These are phyloP conservation scores for Phymorhynchus buccinoides DNA, from an alignment of 1,140 invertebrate genomes.

Conservation along the genomic window DNA sequence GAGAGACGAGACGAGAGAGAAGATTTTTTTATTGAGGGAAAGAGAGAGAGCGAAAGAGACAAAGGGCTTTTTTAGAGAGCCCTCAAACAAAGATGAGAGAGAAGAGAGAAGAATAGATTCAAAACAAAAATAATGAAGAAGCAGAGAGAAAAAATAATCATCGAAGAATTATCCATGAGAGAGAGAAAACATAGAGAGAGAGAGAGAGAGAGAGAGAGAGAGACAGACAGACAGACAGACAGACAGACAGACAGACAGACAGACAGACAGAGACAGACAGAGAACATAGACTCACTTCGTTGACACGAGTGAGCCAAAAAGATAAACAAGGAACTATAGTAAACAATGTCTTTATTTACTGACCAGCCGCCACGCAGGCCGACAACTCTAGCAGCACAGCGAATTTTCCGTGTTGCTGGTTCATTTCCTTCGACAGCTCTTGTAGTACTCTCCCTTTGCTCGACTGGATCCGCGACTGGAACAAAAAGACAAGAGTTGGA, in stretches of 20 bases:
- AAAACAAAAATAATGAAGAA: too few relatives aligned
- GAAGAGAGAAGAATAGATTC: too few relatives aligned
- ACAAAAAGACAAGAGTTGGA: constrained; percentile 17
- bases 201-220: background rate
- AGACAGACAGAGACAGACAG: background rate
- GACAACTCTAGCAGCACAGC: constrained; percentile 79
- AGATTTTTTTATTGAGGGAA: too few relatives aligned
- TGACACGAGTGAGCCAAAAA: too few relatives aligned
- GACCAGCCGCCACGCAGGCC: constrained; percentile 75
- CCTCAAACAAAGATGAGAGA: too few relatives aligned
- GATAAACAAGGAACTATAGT: background rate
- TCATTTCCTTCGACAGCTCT: constrained; percentile 77
- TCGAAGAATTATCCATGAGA: background rate
- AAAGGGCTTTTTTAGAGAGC: too few relatives aligned
- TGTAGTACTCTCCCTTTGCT: constrained; percentile 79
- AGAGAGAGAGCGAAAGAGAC: too few relatives aligned
- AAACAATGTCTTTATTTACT: too few relatives aligned
- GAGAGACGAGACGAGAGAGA: too few relatives aligned
- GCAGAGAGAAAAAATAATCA: constrained; percentile 9
- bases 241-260: background rate
- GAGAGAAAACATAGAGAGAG: background rate
- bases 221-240: background rate
- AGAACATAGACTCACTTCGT: too few relatives aligned
- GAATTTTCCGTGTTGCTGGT: constrained; percentile 75
- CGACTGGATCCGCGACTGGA: constrained; percentile 78